Base-by-base conservation (phyloP, 2,888 invertebrate species). In the Drosophila algonquin region DNA sequence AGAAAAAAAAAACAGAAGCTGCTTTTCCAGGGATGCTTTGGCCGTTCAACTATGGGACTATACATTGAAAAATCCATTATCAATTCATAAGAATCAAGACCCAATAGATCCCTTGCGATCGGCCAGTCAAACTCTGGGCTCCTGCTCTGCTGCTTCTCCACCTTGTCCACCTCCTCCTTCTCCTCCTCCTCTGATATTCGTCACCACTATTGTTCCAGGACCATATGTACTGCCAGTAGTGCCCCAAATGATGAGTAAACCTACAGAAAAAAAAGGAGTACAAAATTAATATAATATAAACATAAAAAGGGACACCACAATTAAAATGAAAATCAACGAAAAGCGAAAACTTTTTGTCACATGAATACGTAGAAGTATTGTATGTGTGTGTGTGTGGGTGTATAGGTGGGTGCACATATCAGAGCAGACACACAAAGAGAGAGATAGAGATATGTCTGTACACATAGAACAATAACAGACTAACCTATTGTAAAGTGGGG, bases 401-500 rank as follows among this genome's bases (percentile, higher is more conserved):
- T 14, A 32, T n/a, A 32, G 24, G 24, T 24, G 24, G 24, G 24
- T 24, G 24, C 24, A 24, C 21, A 32, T 30, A 24, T 45, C 1
- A 8, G 12, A 1, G 12, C 9, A 54, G 27, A 62, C 16, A 55
- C 27, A 52, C 24, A 54, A n/a, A 55, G 30, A 53, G 35, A 40
- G 53, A 57, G 27, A 55, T 48, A 58, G 44, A 48, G 48, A 10
- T 32, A 32, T 14, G 5, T 12, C 3, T 14, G 5, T 14, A 61
- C 46, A 56, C 24, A 67, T 75, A 80, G 75, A 80, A 87, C 85
- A 87, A 85, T 87, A 85, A 76, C 85, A 85, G 87, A 85, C 87
- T 85, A 85, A 87, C 85, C 85, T 84, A 85, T 85, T 85, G 87
- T 86, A 82, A 80, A 76, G 79, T 80, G 81, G 76, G 76, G 75